These are phyloP conservation scores for Dendrolimus punctatus DNA, from an alignment of 1,140 invertebrate species.

Conservation along the genomic window DNA sequence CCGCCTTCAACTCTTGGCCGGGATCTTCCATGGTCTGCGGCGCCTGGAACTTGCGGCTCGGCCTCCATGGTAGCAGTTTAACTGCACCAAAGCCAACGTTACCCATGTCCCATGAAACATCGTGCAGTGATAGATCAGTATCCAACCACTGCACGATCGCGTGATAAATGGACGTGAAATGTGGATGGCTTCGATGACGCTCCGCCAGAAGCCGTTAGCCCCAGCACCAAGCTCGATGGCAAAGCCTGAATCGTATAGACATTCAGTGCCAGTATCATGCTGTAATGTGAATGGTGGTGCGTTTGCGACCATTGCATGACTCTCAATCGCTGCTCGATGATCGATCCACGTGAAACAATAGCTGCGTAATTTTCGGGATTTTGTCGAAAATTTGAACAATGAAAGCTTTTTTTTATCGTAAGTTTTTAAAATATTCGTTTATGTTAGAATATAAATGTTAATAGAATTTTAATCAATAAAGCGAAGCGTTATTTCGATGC, in stretches of 20 bases:
- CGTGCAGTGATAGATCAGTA: conserved; percentile 37
- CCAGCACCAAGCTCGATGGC: conserved; percentile 39
- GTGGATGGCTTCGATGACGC: conserved; percentile 24
- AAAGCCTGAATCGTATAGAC: conserved; percentile 18
- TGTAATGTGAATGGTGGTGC: conserved; percentile 40
- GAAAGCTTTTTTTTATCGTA: conserved; percentile 5
- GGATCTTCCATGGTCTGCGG: conserved; percentile 72
- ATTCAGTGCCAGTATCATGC: conserved; percentile 34
- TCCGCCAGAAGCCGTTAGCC: conserved; percentile 40
- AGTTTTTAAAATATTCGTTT: conserved; percentile 14
- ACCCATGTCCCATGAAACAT: conserved; percentile 28
- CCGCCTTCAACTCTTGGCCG: conserved; percentile 70
- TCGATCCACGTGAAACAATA: too few species aligned
- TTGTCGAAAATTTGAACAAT: conserved; percentile 1
- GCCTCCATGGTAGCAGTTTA: conserved; percentile 75
- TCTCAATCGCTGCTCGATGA: conserved; percentile 8
- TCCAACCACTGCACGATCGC: conserved; percentile 31
- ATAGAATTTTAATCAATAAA: conserved; percentile 29
- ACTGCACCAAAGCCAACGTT: conserved; percentile 59
- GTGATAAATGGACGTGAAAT: conserved; percentile 34
- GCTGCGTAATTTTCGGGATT: background rate
- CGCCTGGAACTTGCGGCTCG: conserved; percentile 76
- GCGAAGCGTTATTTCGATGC: conserved; percentile 57
- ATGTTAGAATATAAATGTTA: conserved; percentile 16
- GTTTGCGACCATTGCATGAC: conserved; percentile 14